These are phyloP conservation scores for Alloplasta piceator DNA, from an alignment of 2,888 invertebrate species.

Conservation along the genomic window DNA sequence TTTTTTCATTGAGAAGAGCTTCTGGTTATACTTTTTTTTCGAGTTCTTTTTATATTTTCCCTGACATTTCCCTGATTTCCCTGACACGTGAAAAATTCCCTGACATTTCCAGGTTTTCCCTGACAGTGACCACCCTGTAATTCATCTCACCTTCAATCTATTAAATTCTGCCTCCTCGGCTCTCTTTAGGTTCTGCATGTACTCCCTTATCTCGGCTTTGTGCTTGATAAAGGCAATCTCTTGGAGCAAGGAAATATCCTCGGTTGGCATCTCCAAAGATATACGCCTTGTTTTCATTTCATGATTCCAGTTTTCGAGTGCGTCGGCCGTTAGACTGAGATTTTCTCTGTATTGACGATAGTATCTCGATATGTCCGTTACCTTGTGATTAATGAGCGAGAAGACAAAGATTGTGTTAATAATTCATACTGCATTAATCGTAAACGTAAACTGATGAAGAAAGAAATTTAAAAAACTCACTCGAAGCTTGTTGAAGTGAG, in stretches of 20 bases:
- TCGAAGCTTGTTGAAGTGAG: conserved; percentile 61
- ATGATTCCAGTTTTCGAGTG: conserved; percentile 54
- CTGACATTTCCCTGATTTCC: too few relatives aligned
- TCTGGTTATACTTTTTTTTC: too few relatives aligned
- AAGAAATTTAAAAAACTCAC: conserved; percentile 59
- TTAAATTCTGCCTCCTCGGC: conserved; percentile 76
- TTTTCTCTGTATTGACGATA: conserved; percentile 72
- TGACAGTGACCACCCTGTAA: too few relatives aligned
- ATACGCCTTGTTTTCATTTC: conserved; percentile 71
- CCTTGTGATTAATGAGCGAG: conserved; percentile 58
- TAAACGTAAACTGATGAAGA: neutral
- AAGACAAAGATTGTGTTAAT: neutral
- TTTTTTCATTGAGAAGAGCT: too few relatives aligned
- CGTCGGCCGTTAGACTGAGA: conserved; percentile 72
- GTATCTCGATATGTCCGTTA: conserved; percentile 62
- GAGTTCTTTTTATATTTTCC: too few relatives aligned
- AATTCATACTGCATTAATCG: neutral
- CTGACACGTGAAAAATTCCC: too few relatives aligned
- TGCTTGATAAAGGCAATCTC: conserved; percentile 79
- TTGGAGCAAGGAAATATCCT: conserved; percentile 76
- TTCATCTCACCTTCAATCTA: conserved; percentile 76
- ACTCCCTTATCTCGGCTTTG: conserved; percentile 74
- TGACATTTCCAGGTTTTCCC: too few relatives aligned
- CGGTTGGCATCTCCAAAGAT: conserved; percentile 62
- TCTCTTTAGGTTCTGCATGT: conserved; percentile 75